Evolutionary conservation across 2,888 invertebrate species (phyloP), one percentile per base, ranked within the genome.

Genomic region (Drosophila subsilvestris): DNA sequence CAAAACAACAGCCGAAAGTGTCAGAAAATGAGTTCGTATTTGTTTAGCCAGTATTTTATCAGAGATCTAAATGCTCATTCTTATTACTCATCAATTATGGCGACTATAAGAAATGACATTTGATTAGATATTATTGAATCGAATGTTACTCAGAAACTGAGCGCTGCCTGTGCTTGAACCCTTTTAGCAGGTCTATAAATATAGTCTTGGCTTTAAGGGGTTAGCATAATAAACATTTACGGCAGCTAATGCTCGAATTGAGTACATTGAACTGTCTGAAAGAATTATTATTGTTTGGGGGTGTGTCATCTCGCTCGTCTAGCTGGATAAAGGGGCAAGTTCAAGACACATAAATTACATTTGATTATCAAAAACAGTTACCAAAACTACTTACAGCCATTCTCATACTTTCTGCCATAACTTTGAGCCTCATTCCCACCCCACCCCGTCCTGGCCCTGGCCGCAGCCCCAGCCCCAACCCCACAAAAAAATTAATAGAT

Each of bases 301-400:
- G 45, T 45, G 45, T 45, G 45, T 45, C 17, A 37, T 14, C n/a
- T 14, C 6, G n/a, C 2, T n/a, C 14, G 14, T 7, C 37, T 14
- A n/a, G 47, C 37, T 18, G 42, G 8, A 37, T 49, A 17, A 59
- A 57, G 53, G 65, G 51, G 50, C 76, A 78, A 78, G 71, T 78
- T 78, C 71, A 63, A 63, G 65, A 58, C 74, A 67, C 72, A 79
- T 79, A 79, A 79, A 79, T 79, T 69, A 77, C 79, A 63, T 79
- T 78, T 76, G 76, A 79, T 79, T 79, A 79, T 79, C 79, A 77
- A 79, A 79, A 79, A 75, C 79, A 77, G 79, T 79, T 79, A 76
- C 72, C 61, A 62, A 79, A 79, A 79, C 79, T 79, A 77, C 76
- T 78, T 76, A 77, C 69, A 70, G 63, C 65, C 55, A 32, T 63